Conservation (phyloP, 2,888 invertebrate species). For the Clanis bilineata region DNA sequence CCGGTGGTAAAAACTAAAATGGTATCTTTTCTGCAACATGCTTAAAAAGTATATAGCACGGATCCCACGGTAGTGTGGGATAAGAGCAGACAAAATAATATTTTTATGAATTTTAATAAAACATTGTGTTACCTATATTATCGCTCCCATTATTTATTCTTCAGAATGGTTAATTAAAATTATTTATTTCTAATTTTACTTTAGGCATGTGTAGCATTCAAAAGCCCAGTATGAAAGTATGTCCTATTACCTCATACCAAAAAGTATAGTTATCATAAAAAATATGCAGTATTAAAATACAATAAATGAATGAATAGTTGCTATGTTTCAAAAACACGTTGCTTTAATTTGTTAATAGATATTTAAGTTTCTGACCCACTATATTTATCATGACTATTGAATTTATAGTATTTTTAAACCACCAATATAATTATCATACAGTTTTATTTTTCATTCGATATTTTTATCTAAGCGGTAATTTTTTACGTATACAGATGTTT, state of each 20-base stretch:
- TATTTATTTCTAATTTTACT: not conserved
- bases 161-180: not conserved
- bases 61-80: no score
- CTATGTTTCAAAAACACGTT: not conserved
- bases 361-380: no score
- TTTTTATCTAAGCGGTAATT: no score
- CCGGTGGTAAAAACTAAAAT: no score
- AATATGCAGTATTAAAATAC: slow-evolving; percentile 7
- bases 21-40: no score
- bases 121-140: no score
- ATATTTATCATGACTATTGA: not conserved
- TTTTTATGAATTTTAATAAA: no score
- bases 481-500: no score
- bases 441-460: no score
- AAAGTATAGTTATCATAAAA: not conserved
- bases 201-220: not conserved
- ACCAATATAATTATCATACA: not conserved
- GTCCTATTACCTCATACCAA: slow-evolving; percentile 1
- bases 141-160: not conserved
- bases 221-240: slow-evolving; percentile 8
- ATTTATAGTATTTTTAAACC: not conserved
- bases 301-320: slow-evolving; percentile 3
- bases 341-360: no score
- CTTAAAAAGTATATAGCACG: no score
- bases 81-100: no score